phyloP scores from a whole-genome alignment of 35 echinoderm and acorn worm species.

The Apostichopus californicus region DNA sequence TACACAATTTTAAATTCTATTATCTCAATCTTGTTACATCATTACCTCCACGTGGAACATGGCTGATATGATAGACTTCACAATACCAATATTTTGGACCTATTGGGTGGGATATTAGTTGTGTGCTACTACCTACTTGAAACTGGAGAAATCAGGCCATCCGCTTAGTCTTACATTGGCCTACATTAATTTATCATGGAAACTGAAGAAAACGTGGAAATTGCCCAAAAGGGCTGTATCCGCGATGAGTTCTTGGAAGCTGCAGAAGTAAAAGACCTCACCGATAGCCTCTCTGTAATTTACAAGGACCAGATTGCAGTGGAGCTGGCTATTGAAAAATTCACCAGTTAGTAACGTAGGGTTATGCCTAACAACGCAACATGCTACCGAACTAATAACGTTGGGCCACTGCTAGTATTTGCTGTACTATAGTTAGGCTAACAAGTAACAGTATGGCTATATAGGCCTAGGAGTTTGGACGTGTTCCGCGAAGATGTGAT shows the following conservation, averaged over 20 bases:
- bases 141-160: background rate
- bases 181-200: background rate
- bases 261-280: conserved; percentile 60
- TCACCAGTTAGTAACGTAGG: conserved; percentile 69
- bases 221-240: conserved; percentile 60
- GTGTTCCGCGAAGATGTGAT: too few relatives aligned
- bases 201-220: conserved; percentile 30
- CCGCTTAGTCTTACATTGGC: too few relatives aligned
- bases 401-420: too few relatives aligned
- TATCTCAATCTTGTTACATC: background rate
- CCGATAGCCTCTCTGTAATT: conserved; percentile 60
- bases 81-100: background rate
- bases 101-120: background rate
- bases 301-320: conserved; percentile 85
- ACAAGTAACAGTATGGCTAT: too few relatives aligned
- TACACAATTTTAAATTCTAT: too few relatives aligned
- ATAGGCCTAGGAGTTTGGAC: background rate
- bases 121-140: background rate
- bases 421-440: too few relatives aligned
- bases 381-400: background rate
- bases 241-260: conserved; percentile 72
- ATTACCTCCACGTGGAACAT: background rate
- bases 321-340: conserved; percentile 77
- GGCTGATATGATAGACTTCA: too few relatives aligned
- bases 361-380: too few relatives aligned